Conservation (phyloP, 2,888 invertebrate species). For the Habroteleia sp. region DNA sequence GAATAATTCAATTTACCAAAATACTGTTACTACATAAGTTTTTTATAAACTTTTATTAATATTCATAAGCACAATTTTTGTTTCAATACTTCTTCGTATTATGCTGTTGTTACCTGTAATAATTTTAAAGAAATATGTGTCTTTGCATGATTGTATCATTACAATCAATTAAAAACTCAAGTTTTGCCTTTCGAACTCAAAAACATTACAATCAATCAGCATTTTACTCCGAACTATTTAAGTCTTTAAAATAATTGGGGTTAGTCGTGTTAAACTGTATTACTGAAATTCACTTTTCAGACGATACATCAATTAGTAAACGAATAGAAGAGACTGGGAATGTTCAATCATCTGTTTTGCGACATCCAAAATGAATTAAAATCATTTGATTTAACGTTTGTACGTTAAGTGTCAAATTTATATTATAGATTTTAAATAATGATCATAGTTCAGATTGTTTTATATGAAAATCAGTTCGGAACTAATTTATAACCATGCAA, state of each 20-base stretch:
- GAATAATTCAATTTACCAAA: conserved; percentile 3
- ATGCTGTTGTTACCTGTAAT: not conserved
- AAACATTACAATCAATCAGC: conserved; percentile 7
- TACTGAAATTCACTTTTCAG: not conserved
- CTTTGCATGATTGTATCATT: conserved; percentile 4
- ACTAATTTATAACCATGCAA: too few relatives aligned
- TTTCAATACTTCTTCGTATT: not conserved
- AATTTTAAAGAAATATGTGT: conserved; percentile 7
- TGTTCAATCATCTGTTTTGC: too few relatives aligned
- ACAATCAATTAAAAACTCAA: conserved; percentile 5
- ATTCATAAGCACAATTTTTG: not conserved
- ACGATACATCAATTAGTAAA: too few relatives aligned
- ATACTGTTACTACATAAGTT: not conserved
- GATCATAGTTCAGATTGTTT: too few relatives aligned
- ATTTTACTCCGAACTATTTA: not conserved
- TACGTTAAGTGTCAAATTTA: too few relatives aligned
- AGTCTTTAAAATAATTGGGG: not conserved
- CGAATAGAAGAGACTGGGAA: too few relatives aligned
- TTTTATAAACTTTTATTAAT: not conserved
- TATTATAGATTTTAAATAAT: too few relatives aligned
- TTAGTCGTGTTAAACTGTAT: not conserved
- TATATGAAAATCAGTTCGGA: too few relatives aligned
- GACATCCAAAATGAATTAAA: too few relatives aligned
- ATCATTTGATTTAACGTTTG: too few relatives aligned
- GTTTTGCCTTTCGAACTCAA: conserved; percentile 9